Evolutionary conservation across 2,888 invertebrate species (phyloP), one percentile per base, ranked within the genome.

Genomic region (Stomorhina lunata): DNA sequence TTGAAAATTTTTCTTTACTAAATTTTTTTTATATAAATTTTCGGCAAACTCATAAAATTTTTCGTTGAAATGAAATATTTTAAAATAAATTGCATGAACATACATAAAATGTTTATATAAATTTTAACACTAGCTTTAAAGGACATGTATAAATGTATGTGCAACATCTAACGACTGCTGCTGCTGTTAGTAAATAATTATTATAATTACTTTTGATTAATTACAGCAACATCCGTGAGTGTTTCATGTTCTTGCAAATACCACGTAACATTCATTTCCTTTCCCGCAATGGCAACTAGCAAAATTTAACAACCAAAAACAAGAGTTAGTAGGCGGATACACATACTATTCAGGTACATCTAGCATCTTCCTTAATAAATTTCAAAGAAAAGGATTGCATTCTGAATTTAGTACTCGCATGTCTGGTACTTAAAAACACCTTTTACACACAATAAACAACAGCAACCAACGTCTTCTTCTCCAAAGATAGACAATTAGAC

Each of bases 151-250:
- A n/a, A n/a, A n/a, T n/a, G n/a, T n/a, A 27, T 37, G 20, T 25
- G 37, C n/a, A 40, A 59, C 61, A 73, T 53, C 25, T 37, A 59
- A 63, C 32, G 37, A 50, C 40, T 45, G 20, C 27, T 45, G 22
- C 55, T 73, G 72, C 68, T 63, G 50, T 73, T 34, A 15, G 6
- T 43, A 15, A n/a, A n/a, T n/a, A n/a, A n/a, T n/a, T n/a, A 63
- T 61, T 81, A 55, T 81, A 81, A 81, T 81, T 81, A 72, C 81
- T 81, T 66, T 66, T 81, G 81, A 81, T 81, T 81, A 81, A 81
- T 81, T 72, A 77, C 66, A 50, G 53, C 61, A 59, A 81, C 68
- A 81, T 77, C 81, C 77, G 77, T 71, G 57, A 71, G 32, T 65
- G 20, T 59, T 79, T 50, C 66, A 59, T 66, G 50, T 66, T 10